Conservation (phyloP, 2,888 invertebrate genomes). For the Ochropleura leucogaster region DNA sequence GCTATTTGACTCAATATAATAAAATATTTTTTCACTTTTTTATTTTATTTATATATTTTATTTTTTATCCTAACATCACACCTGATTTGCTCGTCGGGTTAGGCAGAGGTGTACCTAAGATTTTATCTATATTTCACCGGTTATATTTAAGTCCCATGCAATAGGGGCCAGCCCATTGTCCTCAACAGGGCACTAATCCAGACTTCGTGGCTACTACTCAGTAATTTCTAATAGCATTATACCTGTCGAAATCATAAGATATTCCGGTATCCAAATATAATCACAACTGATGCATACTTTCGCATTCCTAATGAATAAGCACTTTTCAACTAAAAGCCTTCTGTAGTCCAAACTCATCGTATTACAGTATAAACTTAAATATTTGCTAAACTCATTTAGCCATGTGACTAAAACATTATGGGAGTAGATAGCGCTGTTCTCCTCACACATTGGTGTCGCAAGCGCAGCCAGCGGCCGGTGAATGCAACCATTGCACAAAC, state of each 20-base stretch:
- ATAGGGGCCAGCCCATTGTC: too few species aligned
- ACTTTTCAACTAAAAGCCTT: neutral
- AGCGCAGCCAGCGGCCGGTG: conserved; percentile 72
- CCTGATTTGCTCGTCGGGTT: too few species aligned
- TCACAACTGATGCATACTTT: neutral
- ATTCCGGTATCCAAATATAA: too few species aligned
- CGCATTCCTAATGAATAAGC: neutral
- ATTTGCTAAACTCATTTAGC: conserved; percentile 5
- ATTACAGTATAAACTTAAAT: neutral
- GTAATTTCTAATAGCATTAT: neutral
- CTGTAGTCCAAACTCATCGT: neutral
- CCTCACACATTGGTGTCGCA: conserved; percentile 67
- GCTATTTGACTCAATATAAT: conserved; percentile 9
- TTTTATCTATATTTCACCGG: too few species aligned
- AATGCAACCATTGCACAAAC: conserved; percentile 84
- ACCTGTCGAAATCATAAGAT: too few species aligned
- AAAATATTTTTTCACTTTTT: too few species aligned
- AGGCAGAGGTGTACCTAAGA: too few species aligned
- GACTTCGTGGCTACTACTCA: too few species aligned
- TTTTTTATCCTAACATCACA: too few species aligned
- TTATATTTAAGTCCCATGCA: too few species aligned
- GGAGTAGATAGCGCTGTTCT: conserved; percentile 54
- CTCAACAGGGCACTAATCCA: too few species aligned
- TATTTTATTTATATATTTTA: too few species aligned
- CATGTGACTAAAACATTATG: conserved; percentile 37